Evolutionary conservation across 2,888 invertebrate species (phyloP).

Genomic region (Deilephila porcellus): DNA sequence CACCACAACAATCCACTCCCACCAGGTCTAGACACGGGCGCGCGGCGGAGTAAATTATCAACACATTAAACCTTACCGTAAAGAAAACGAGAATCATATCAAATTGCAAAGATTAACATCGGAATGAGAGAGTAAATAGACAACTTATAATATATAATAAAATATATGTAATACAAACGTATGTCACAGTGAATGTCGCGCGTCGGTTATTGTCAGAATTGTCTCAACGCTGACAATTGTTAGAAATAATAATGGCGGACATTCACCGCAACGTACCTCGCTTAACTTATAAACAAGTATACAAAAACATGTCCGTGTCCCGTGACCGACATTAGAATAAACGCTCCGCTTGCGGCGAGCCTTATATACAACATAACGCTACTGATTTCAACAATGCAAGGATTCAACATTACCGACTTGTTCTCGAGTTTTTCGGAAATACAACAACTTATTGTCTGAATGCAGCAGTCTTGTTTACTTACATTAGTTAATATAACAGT

Average conservation of each 20-base stretch:
- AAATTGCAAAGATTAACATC: constrained; percentile 48
- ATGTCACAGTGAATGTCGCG: constrained; percentile 12
- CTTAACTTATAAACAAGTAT: constrained; percentile 50
- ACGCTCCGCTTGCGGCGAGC: constrained; percentile 28
- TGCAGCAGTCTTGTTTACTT: constrained; percentile 22
- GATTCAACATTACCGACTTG: constrained; percentile 14
- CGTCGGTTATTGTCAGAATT: constrained; percentile 6
- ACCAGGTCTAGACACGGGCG: constrained; percentile 40
- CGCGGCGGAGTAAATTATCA: constrained; percentile 35
- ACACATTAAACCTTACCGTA: constrained; percentile 8
- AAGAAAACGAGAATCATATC: constrained; percentile 34
- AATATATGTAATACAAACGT: constrained; percentile 19
- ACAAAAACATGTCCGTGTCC: constrained; percentile 55
- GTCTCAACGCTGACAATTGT: constrained; percentile 8
- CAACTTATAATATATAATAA: constrained; percentile 55
- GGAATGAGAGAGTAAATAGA: constrained; percentile 76
- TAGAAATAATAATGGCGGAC: constrained; percentile 30
- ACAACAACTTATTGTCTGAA: not conserved
- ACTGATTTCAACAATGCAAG: constrained; percentile 1
- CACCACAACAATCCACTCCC: constrained; percentile 40
- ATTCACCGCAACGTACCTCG: constrained; percentile 32
- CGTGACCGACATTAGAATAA: constrained; percentile 48
- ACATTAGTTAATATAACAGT: constrained; percentile 21
- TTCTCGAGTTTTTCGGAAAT: not conserved
- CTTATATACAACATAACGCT: constrained; percentile 18